phyloP scores from a whole-genome alignment of 2,797 vertebrate species.

The Poeciliopsis presidionis region DNA sequence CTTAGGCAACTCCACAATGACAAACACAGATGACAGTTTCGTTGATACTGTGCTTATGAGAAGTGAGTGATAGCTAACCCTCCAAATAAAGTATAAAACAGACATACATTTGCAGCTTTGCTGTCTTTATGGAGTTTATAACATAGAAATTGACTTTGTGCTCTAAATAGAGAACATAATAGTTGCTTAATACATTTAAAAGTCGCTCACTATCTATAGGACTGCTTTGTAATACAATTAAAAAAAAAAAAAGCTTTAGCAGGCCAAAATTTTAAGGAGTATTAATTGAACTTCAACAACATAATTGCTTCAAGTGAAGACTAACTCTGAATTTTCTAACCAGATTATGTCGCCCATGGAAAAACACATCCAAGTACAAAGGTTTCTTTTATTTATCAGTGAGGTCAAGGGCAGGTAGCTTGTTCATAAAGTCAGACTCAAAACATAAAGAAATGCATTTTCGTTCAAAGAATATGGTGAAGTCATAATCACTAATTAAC shows the following conservation, averaged over 20 bases:
- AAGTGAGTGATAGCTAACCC: background rate
- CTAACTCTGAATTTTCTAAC: conserved; percentile 33
- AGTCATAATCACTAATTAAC: background rate
- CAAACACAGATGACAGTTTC: background rate
- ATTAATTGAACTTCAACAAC: background rate
- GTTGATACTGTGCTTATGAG: background rate
- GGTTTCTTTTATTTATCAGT: conserved; percentile 43
- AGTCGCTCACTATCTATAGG: too few species aligned
- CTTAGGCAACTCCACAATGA: background rate
- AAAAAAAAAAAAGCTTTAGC: background rate
- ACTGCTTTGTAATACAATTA: too few species aligned
- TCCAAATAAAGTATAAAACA: background rate
- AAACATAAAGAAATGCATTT: background rate
- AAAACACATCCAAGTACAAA: conserved; percentile 42
- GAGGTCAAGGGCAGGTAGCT: background rate
- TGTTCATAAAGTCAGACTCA: background rate
- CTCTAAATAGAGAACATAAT: background rate
- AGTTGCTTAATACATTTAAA: background rate
- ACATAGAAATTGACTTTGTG: background rate
- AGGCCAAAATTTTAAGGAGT: background rate
- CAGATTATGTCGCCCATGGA: conserved; percentile 26
- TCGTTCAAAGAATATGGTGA: background rate
- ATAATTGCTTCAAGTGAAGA: conserved; percentile 44
- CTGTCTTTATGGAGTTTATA: background rate
- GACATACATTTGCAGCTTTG: background rate